Conservation (phyloP, 2,797 vertebrate genomes). For the Hirundo rustica region DNA sequence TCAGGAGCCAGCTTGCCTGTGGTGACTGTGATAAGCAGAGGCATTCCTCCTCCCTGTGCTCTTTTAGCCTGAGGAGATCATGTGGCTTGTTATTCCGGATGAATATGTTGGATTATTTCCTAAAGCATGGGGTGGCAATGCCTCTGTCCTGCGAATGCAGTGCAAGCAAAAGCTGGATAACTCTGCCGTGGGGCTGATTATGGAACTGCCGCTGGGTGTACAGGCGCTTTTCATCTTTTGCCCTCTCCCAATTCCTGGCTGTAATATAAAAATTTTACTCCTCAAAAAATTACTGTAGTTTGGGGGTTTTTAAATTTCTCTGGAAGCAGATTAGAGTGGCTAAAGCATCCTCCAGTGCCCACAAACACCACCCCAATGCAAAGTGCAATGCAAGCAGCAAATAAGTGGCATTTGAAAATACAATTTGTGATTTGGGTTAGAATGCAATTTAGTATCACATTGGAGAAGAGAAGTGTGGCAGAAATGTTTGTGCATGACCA, state of each 20-base stretch:
- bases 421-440: neutral
- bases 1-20: neutral
- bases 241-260: neutral
- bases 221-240: neutral
- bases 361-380: neutral
- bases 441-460: neutral
- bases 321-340: neutral
- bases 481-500: neutral
- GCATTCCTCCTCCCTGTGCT: neutral
- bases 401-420: rapidly evolving
- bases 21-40: slow-evolving; percentile 2
- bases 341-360: neutral
- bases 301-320: neutral
- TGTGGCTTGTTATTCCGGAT: neutral
- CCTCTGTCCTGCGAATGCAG: rapidly evolving
- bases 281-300: neutral
- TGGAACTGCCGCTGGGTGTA: neutral
- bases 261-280: neutral
- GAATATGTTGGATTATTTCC: neutral
- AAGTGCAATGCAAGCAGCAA: neutral
- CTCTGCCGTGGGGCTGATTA: neutral
- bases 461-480: neutral
- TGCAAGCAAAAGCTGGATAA: neutral
- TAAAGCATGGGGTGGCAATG: neutral
- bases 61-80: neutral